phyloP scores from a whole-genome alignment of 2,888 invertebrate species.

The Azorinus chamasolen region DNA sequence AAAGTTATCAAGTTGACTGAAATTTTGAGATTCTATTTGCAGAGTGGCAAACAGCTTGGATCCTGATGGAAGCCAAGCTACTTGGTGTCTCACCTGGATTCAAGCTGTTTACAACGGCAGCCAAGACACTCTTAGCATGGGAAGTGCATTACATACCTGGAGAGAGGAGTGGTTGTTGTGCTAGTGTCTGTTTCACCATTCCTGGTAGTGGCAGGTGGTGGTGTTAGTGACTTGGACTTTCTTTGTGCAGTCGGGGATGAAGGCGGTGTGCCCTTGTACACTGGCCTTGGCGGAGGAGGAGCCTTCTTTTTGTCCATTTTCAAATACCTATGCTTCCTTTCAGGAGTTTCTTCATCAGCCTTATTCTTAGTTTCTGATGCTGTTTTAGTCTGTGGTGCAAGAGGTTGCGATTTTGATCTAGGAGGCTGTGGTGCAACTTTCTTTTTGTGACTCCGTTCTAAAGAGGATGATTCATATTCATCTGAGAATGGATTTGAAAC shows the following conservation, averaged over 20 bases:
- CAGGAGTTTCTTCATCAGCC: neutral
- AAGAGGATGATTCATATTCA: conserved; percentile 23
- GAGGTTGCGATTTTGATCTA: conserved; percentile 46
- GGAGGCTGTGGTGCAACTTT: conserved; percentile 47
- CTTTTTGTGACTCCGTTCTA: conserved; percentile 54
- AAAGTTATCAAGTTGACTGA: too few species aligned
- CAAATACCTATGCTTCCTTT: conserved; percentile 37
- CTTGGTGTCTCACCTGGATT: too few species aligned
- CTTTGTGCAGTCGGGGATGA: conserved; percentile 75
- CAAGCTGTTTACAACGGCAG: too few species aligned
- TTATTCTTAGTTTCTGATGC: conserved; percentile 3
- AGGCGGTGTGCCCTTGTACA: conserved; percentile 81
- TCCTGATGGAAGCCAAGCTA: too few species aligned
- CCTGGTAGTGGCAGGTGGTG: conserved; percentile 61
- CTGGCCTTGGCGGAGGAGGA: conserved; percentile 66
- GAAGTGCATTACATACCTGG: conserved; percentile 41
- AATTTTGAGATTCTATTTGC: too few species aligned
- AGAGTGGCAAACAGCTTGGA: too few species aligned
- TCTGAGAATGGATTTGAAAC: conserved; percentile 55
- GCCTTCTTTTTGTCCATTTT: conserved; percentile 63
- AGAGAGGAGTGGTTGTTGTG: conserved; percentile 46
- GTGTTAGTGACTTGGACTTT: conserved; percentile 75
- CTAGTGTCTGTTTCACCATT: conserved; percentile 30
- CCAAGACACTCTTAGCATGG: too few species aligned
- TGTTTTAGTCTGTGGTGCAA: conserved; percentile 12